Evolutionary conservation across 1,140 invertebrate genomes (phyloP).

Genomic region (Cotesia typhae): DNA sequence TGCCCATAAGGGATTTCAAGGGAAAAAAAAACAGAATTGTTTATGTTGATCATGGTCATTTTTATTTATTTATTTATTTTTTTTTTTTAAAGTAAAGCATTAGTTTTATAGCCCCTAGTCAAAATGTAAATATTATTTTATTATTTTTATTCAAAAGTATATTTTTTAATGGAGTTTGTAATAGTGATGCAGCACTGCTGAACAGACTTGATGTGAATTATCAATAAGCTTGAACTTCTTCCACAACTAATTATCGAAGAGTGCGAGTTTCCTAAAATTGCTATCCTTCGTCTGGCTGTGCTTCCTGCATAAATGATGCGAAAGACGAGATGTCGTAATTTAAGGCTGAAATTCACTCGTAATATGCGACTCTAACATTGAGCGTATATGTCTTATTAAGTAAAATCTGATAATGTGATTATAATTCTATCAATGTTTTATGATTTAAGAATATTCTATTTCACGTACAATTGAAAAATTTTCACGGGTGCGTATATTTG

Average conservation of each 20-base stretch:
- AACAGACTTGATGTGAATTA: slow-evolving; percentile 18
- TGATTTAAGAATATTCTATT: neutral
- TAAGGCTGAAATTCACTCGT: slow-evolving; percentile 7
- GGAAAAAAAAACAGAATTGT: neutral
- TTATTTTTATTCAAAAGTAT: no score
- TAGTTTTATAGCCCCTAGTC: no score
- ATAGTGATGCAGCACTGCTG: neutral
- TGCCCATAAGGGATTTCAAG: slow-evolving; percentile 30
- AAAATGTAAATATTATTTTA: no score
- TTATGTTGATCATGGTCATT: no score
- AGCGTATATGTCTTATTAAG: slow-evolving; percentile 24
- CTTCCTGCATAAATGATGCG: slow-evolving; percentile 38
- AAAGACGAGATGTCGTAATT: slow-evolving; percentile 34
- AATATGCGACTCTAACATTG: slow-evolving; percentile 4
- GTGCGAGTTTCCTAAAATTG: slow-evolving; percentile 23
- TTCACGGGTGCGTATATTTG: no score
- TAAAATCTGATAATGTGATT: slow-evolving; percentile 36
- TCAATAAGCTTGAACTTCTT: slow-evolving; percentile 24
- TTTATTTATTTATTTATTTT: no score
- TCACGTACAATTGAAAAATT: no score
- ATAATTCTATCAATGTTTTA: slow-evolving; percentile 32
- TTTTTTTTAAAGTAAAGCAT: no score
- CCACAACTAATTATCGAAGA: slow-evolving; percentile 15
- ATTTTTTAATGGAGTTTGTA: no score
- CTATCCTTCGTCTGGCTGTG: slow-evolving; percentile 12